phyloP scores from a whole-genome alignment of 2,113 vertebrate genomes.

The Microcebus griseorufus region DNA sequence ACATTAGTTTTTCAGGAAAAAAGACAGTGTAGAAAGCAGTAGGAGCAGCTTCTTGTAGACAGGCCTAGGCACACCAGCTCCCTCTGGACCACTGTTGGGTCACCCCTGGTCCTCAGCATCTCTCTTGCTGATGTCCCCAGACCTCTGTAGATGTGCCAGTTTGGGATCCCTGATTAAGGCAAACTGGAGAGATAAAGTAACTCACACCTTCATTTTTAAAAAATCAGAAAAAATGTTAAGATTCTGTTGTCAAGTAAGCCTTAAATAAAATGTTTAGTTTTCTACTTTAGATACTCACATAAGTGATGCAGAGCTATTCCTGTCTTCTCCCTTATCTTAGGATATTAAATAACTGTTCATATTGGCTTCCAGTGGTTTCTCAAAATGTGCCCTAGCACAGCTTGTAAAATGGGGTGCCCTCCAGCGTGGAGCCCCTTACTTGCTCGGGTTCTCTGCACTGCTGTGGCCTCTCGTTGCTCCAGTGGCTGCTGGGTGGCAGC shows the following conservation, averaged over 20 bases:
- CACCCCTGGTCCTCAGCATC: neutral
- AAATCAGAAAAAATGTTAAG: neutral
- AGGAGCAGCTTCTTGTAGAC: neutral
- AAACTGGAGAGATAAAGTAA: neutral
- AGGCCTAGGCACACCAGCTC: rapidly evolving
- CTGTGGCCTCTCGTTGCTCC: neutral
- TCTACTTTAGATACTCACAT: neutral
- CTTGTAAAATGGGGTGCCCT: neutral
- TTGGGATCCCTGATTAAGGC: neutral
- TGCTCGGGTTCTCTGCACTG: neutral
- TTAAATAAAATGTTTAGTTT: neutral
- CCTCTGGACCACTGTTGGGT: rapidly evolving
- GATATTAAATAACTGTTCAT: neutral
- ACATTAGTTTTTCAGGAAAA: neutral
- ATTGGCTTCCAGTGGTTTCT: neutral
- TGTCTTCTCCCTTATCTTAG: neutral
- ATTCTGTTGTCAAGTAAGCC: neutral
- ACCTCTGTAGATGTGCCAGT: neutral
- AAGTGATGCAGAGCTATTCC: neutral
- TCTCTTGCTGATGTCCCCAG: neutral
- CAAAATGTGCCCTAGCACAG: too few relatives aligned
- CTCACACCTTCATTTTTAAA: neutral
- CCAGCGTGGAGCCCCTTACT: rapidly evolving
- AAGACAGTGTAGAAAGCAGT: rapidly evolving
- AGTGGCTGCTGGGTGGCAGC: neutral